These are phyloP conservation scores for Neopelma chrysocephalum DNA, from an alignment of 2,797 vertebrate species.

Conservation along the genomic window DNA sequence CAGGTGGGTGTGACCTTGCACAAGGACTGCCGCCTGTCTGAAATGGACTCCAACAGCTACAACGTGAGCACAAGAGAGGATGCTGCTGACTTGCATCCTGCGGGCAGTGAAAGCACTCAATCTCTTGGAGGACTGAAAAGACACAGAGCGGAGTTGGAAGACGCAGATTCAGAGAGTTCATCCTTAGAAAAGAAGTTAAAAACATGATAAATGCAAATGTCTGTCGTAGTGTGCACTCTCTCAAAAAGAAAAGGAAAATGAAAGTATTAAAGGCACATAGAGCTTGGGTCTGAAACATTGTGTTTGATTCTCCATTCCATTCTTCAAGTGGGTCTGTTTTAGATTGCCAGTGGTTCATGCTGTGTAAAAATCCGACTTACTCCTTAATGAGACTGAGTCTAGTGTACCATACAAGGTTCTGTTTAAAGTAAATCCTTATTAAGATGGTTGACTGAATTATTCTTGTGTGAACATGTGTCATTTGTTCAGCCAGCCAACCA, in stretches of 20 bases:
- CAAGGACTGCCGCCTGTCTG: slow-evolving; percentile 76
- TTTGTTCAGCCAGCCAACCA: slow-evolving; percentile 66
- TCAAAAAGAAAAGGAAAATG: slow-evolving; percentile 51
- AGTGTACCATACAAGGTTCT: slow-evolving; percentile 74
- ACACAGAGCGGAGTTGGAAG: slow-evolving; percentile 80
- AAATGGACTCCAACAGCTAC: slow-evolving; percentile 84
- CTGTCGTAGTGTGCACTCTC: slow-evolving; percentile 49
- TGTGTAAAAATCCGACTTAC: slow-evolving; percentile 71
- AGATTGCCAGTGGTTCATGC: slow-evolving; percentile 74
- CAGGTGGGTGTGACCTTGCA: slow-evolving; percentile 70
- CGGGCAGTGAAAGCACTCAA: slow-evolving; percentile 65
- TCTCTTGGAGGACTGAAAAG: slow-evolving; percentile 79
- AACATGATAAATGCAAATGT: slow-evolving; percentile 82
- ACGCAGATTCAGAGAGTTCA: slow-evolving; percentile 82
- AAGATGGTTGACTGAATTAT: slow-evolving; percentile 68
- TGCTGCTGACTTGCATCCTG: slow-evolving; percentile 57
- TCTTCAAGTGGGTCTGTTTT: slow-evolving; percentile 73
- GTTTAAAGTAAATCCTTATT: slow-evolving; percentile 72
- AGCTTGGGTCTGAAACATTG: slow-evolving; percentile 75
- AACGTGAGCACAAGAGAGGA: slow-evolving; percentile 71
- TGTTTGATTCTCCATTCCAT: slow-evolving; percentile 75
- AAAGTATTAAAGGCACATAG: slow-evolving; percentile 78
- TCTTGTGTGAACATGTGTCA: slow-evolving; percentile 62
- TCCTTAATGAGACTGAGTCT: slow-evolving; percentile 72
- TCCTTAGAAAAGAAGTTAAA: slow-evolving; percentile 94